Conservation (phyloP, 1,140 invertebrate species). For the Globodera rostochiensis region DNA sequence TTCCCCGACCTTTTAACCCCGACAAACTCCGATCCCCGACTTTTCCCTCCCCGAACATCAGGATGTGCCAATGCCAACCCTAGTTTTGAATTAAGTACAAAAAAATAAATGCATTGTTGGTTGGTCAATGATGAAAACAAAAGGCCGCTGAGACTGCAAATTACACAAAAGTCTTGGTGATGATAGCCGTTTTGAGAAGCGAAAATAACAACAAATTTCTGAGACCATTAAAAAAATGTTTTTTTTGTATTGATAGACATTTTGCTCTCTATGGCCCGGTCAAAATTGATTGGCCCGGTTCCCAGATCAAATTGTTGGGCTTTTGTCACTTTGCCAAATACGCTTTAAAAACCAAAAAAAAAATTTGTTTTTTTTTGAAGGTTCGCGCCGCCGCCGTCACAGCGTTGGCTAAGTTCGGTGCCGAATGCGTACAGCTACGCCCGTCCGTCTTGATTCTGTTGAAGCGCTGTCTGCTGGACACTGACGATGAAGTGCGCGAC, state of each 20-base stretch:
- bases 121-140: constrained; percentile 43
- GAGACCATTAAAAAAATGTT: constrained; percentile 18
- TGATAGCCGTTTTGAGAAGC: constrained; percentile 1
- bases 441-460: constrained; percentile 79
- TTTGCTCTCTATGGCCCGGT: no score
- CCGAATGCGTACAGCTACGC: constrained; percentile 84
- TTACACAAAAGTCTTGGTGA: not conserved
- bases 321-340: not conserved
- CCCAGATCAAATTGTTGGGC: not conserved
- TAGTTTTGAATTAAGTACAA: no score
- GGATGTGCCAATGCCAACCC: no score
- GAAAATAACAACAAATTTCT: constrained; percentile 13
- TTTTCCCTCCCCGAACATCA: no score
- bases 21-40: no score
- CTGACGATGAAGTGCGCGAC: constrained; percentile 97
- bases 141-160: constrained; percentile 36
- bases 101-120: constrained; percentile 66
- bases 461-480: constrained; percentile 88
- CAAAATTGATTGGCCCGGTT: not conserved
- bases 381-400: constrained; percentile 82
- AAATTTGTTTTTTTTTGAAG: constrained; percentile 21
- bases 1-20: no score
- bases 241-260: no score
- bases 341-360: no score
- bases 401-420: constrained; percentile 94